A percentile compares a stretch with the other conserved stretches of the same genome.
Conservation (phyloP, 1,140 invertebrate genomes). For the Chironomus tepperi region DNA sequence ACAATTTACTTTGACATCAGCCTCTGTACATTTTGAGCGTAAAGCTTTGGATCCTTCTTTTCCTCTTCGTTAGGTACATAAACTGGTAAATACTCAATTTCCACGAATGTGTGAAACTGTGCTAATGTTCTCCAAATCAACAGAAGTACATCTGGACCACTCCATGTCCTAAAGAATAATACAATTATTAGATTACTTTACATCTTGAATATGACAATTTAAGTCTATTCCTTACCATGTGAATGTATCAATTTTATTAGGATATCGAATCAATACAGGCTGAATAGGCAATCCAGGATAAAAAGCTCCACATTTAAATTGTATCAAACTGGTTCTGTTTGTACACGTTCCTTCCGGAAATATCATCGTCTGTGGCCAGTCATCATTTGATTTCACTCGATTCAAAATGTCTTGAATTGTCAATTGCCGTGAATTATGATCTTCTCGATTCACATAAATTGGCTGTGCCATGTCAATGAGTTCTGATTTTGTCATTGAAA, state of each 20-base stretch:
- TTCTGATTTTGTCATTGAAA: constrained; percentile 47
- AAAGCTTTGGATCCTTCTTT: constrained; percentile 78
- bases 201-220: too few species aligned
- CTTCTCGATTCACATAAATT: constrained; percentile 86
- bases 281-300: constrained; percentile 92
- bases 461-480: constrained; percentile 90
- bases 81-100: constrained; percentile 91
- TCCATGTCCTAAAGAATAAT: constrained; percentile 70
- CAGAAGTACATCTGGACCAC: constrained; percentile 89
- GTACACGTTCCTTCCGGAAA: constrained; percentile 96
- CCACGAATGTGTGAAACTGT: constrained; percentile 80
- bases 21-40: constrained; percentile 80
- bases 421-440: constrained; percentile 82
- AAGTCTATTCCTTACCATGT: constrained; percentile 46
- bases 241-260: constrained; percentile 83
- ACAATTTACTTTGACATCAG: constrained; percentile 81
- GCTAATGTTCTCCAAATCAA: constrained; percentile 85
- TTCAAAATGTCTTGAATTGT: constrained; percentile 86
- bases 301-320: constrained; percentile 90
- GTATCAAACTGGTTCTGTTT: constrained; percentile 84
- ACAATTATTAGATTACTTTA: too few species aligned
- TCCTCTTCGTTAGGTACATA: constrained; percentile 82
- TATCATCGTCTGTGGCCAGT: constrained; percentile 92
- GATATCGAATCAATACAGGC: constrained; percentile 85
- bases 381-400: constrained; percentile 68